These are phyloP conservation scores for Andrena haemorrhoa DNA, from an alignment of 2,888 invertebrate genomes.

Conservation along the genomic window DNA sequence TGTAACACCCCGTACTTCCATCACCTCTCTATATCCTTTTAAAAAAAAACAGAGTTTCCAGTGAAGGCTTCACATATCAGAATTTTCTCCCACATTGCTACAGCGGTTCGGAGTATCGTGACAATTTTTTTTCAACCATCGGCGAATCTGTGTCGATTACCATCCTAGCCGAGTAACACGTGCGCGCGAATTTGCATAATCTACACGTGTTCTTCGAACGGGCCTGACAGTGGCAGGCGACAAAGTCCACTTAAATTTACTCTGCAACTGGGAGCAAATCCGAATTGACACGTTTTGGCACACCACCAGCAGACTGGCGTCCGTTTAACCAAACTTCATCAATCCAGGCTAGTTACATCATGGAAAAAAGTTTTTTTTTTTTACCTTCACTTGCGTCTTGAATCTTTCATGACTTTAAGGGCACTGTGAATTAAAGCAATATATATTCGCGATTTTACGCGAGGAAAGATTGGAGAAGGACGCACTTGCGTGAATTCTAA, in stretches of 20 bases:
- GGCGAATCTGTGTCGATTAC: not conserved
- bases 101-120: not conserved
- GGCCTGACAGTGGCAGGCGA: slow-evolving; percentile 15
- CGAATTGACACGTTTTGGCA: slow-evolving; percentile 15
- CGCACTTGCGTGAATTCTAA: not conserved
- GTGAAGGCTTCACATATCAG: too few relatives aligned
- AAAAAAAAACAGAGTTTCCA: too few relatives aligned
- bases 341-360: not conserved
- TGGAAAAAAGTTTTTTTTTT: not conserved
- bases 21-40: too few relatives aligned
- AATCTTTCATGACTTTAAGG: not conserved
- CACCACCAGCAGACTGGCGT: not conserved
- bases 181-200: slow-evolving; percentile 22
- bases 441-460: not conserved
- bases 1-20: too few relatives aligned
- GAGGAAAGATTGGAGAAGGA: not conserved
- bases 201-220: slow-evolving; percentile 15
- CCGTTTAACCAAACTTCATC: not conserved
- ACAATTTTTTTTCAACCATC: not conserved
- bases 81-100: too few relatives aligned
- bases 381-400: not conserved
- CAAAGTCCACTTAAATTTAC: slow-evolving; percentile 5
- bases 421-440: not conserved
- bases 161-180: not conserved
- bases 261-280: not conserved